Base-by-base conservation (phyloP, 2,797 vertebrate species). In the Melopsittacus undulatus region DNA sequence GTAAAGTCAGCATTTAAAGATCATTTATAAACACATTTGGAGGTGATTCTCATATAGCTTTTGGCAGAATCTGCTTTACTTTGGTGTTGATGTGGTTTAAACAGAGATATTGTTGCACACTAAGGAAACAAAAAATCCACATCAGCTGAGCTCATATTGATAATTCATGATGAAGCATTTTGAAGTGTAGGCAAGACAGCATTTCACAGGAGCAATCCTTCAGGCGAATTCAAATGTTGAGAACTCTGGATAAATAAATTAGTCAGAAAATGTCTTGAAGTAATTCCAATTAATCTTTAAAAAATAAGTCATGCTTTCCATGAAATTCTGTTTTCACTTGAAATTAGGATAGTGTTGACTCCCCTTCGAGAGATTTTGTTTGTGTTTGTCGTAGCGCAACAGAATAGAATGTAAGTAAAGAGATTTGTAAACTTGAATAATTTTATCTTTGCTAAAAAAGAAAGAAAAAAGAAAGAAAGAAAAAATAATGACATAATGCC, bases 21-120 rank as follows among this genome's bases (percentile, higher is more conserved):
- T 92, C 69, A 95, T 95, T 96, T 95, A 92, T 96, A 97, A 97
- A 96, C 94, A 97, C 75, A 92, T 96, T 96, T 96, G 66, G 49
- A 96, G 19, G 32, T 91, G 78, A 94, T 90, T 73, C 72, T 94
- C 40, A 45, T 40, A 82, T 30, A 92, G 68, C 40, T 79, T 68
- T 91, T 94, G 64, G 66, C 83, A 94, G 96, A 96, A 51, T 40
- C 34, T 94, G 61, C 56, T 83, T 94, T 87, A 94, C 84, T 63
- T 81, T 2, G 2, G 21, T 78, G 42, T 24, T 87, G 84, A 80
- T 90, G 74, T 73, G 78, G 30, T 95, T 95, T 76, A 90, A 70
- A 83, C 51, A 29, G 20, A 90, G 64, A 54, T 61, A 59, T 22
- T 64, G 87, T 75, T 70, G 68, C 69, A 75, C 27, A 61, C 59